Evolutionary conservation across 2,797 vertebrate genomes (phyloP).

Genomic region (Sebastes dallii): DNA sequence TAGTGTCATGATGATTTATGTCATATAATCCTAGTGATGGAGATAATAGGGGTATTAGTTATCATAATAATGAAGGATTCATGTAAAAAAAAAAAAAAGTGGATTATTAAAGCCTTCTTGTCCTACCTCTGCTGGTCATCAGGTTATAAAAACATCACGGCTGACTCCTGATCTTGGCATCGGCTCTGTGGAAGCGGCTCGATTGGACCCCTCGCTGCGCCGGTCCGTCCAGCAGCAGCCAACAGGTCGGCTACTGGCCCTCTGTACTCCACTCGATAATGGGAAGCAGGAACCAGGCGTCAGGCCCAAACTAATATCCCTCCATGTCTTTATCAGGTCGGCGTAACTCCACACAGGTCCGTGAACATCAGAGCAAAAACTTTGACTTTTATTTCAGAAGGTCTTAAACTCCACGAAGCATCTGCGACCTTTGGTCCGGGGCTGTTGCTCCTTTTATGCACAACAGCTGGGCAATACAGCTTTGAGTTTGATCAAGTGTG

Average conservation of each 20-base stretch:
- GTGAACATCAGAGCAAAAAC: neutral
- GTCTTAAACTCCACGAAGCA: slow-evolving; percentile 34
- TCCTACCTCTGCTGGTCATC: slow-evolving; percentile 79
- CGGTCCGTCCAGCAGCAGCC: slow-evolving; percentile 48
- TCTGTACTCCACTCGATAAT: slow-evolving; percentile 60
- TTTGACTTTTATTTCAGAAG: slow-evolving; percentile 15
- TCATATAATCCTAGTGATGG: neutral
- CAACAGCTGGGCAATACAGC: slow-evolving; percentile 24
- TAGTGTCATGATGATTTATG: neutral
- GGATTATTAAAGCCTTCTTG: neutral
- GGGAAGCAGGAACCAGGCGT: slow-evolving; percentile 57
- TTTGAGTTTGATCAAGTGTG: slow-evolving; percentile 37
- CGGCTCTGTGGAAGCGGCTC: slow-evolving; percentile 52
- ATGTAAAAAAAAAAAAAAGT: neutral
- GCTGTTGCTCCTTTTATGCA: slow-evolving; percentile 3
- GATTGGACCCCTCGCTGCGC: neutral
- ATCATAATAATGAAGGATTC: neutral
- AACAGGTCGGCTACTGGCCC: slow-evolving; percentile 32
- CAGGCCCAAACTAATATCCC: slow-evolving; percentile 56
- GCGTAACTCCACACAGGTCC: slow-evolving; percentile 53
- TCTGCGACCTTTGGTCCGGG: slow-evolving; percentile 29
- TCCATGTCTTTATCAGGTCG: slow-evolving; percentile 52
- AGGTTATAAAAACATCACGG: slow-evolving; percentile 78
- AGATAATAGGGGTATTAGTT: neutral
- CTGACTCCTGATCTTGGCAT: slow-evolving; percentile 67